Percentiles rank a stretch among this genome's conserved stretches.
phyloP scores from a whole-genome alignment of 2,797 vertebrate genomes.

The Sebastes iracundus region DNA sequence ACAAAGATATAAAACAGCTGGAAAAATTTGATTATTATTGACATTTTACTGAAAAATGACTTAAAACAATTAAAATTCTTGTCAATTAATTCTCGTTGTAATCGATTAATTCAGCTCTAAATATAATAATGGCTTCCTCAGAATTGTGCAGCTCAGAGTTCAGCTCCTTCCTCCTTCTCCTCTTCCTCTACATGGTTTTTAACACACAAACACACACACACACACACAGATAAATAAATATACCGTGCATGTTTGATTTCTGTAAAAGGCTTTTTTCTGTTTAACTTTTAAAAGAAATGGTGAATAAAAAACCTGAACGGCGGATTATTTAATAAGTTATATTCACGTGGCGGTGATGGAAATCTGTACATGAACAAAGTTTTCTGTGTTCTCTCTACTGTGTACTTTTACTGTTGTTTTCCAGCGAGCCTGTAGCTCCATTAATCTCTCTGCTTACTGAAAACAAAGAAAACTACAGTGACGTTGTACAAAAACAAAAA shows the following conservation, averaged over 20 bases:
- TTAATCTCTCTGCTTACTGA: constrained; percentile 60
- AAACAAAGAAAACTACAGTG: neutral
- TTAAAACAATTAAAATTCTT: neutral
- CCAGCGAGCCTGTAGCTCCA: constrained; percentile 1
- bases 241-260: constrained; percentile 92
- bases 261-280: constrained; percentile 88
- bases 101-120: neutral
- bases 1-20: neutral
- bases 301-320: constrained; percentile 78
- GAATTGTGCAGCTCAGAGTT: neutral
- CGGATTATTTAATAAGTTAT: constrained; percentile 94
- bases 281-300: constrained; percentile 82
- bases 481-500: neutral
- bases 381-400: constrained; percentile 6
- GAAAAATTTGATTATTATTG: neutral
- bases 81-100: neutral
- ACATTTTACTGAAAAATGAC: neutral
- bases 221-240: constrained; percentile 46
- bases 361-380: constrained; percentile 71
- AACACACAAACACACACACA: neutral
- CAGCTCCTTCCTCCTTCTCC: constrained; percentile 8
- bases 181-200: neutral
- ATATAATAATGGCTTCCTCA: neutral
- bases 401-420: constrained; percentile 2
- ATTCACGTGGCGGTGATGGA: constrained; percentile 80